Evolutionary conservation across 2,797 vertebrate species (phyloP), one percentile per base, ranked within the genome.

Genomic region (Sylvilagus floridanus): DNA sequence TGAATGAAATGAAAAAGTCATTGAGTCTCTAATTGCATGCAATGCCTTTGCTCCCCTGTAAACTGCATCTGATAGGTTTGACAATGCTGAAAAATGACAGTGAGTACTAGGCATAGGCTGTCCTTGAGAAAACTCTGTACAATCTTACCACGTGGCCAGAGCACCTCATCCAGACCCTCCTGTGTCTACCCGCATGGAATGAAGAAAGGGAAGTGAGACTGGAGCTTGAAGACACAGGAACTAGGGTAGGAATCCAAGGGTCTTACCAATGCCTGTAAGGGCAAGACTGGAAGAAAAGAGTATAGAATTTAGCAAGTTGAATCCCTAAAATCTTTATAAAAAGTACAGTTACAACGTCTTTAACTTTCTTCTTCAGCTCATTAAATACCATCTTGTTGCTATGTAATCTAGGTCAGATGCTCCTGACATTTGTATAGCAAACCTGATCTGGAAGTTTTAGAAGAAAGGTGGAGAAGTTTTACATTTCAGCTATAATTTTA

Each of bases 1-100:
- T 92, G 85, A 92, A 89, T 91, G 72, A 77, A 92, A 76, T 90
- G 85, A 96, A 69, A 84, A 90, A 96, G 57, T 65, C 89, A 90
- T 87, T 85, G 81, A 97, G 50, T 30, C 32, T 94, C 73, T 81
- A 86, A 94, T 79, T 93, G 69, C 72, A 88, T 90, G 91, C 76
- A 93, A 0, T 50, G 73, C 62, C 50, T 76, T 84, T 65, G 77
- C 81, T 91, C 28, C 81, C 73, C 77, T 62, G 81, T 11, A 24
- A 95, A 81, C 47, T 79, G 50, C 14, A 60, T 72, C 93, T 35
- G 60, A 22, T 73, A 47, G 30, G 66, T 16, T 57, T 69, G 72
- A 86, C 82, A 66, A 81, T 84, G 83, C 37, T 35, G 84, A 78
- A 84, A 68, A 93, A 84, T 84, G n/a, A 68, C 52, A 50, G 3